phyloP scores from a whole-genome alignment of 1,140 invertebrate species.

The Sogatella furcifera region DNA sequence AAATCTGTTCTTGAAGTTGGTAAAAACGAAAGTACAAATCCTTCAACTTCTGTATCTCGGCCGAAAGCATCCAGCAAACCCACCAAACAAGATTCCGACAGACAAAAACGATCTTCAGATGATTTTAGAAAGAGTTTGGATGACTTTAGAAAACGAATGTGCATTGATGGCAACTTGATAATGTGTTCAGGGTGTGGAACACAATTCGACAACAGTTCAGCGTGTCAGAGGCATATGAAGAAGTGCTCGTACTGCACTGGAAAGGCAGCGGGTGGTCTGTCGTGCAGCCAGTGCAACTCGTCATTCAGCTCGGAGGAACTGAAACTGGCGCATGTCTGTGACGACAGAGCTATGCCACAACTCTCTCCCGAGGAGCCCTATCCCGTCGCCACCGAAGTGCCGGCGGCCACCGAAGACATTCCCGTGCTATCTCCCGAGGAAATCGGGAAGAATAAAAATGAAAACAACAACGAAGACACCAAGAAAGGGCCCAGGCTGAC shows the following conservation, averaged over 20 bases:
- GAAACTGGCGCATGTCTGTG: constrained; percentile 2
- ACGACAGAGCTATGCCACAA: constrained; percentile 7
- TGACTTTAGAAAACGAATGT: not conserved
- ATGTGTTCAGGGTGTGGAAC: constrained; percentile 13
- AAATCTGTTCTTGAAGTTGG: too few relatives aligned
- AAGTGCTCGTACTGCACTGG: constrained; percentile 10
- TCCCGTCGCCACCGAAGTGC: not conserved
- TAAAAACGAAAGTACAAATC: too few relatives aligned
- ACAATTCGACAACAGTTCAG: constrained; percentile 9
- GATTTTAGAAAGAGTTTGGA: not conserved
- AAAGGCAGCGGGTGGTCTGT: not conserved
- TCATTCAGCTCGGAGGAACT: constrained; percentile 5
- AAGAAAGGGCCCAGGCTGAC: not conserved
- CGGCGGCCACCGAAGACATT: constrained; percentile 2
- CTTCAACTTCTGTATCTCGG: too few relatives aligned
- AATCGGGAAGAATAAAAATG: not conserved
- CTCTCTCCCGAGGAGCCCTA: constrained; percentile 6
- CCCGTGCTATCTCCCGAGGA: constrained; percentile 11
- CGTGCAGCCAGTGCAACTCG: not conserved
- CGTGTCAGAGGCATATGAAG: constrained; percentile 12
- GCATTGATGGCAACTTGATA: not conserved
- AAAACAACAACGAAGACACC: not conserved
- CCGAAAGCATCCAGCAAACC: not conserved
- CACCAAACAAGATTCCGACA: not conserved
- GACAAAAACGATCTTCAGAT: not conserved